These are phyloP conservation scores for Notodromas monacha DNA, from an alignment of 2,888 invertebrate genomes.

Conservation along the genomic window DNA sequence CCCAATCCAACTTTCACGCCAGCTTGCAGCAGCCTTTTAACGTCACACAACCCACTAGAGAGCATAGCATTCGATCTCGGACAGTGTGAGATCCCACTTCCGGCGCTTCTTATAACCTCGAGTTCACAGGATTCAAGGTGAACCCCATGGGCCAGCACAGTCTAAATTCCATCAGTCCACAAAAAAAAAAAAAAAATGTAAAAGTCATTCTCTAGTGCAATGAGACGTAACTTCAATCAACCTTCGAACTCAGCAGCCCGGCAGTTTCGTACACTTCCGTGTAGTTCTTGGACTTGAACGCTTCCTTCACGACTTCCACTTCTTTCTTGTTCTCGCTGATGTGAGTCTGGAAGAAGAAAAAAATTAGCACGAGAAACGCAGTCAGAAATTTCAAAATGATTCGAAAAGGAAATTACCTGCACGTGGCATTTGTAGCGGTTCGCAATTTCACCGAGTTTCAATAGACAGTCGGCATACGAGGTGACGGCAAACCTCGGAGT, in stretches of 20 bases:
- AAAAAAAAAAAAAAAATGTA: too few species aligned
- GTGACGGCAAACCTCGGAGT: slow-evolving; percentile 52
- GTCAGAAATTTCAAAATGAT: too few species aligned
- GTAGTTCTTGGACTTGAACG: neutral
- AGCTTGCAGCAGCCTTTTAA: slow-evolving; percentile 25
- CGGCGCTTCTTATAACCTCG: slow-evolving; percentile 23
- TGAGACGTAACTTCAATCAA: too few species aligned
- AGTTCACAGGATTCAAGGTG: slow-evolving; percentile 36
- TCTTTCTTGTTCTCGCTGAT: neutral
- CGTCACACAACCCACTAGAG: slow-evolving; percentile 45
- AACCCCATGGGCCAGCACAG: slow-evolving; percentile 51
- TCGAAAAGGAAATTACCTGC: too few species aligned
- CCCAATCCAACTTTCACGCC: slow-evolving; percentile 47
- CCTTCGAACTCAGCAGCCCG: neutral
- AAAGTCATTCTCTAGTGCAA: too few species aligned
- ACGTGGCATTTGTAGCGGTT: too few species aligned
- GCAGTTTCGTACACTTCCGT: neutral
- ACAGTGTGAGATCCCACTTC: slow-evolving; percentile 44
- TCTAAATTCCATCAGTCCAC: too few species aligned
- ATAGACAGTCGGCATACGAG: slow-evolving; percentile 35
- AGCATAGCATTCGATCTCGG: slow-evolving; percentile 52
- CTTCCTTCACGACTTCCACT: neutral
- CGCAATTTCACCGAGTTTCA: slow-evolving; percentile 28
- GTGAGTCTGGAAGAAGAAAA: neutral
- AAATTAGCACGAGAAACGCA: too few species aligned